Evolutionary conservation across 2,113 vertebrate genomes (phyloP).

Genomic region (Spea bombifrons): DNA sequence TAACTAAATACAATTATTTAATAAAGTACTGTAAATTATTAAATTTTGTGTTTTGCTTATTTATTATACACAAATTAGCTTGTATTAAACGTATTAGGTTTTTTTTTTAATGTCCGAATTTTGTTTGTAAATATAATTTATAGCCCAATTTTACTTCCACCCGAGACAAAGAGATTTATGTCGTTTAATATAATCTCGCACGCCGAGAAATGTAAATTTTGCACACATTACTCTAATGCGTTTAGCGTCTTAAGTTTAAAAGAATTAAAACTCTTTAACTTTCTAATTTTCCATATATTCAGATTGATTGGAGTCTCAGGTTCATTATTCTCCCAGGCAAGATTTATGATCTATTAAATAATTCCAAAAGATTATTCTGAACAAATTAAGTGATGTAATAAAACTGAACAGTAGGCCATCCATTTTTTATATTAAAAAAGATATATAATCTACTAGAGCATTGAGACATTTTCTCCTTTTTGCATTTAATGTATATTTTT

Average conservation of each 20-base stretch:
- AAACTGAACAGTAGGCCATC: conserved; percentile 22
- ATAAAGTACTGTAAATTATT: neutral
- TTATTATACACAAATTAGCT: neutral
- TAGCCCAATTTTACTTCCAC: conserved; percentile 29
- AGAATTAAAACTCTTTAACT: conserved; percentile 38
- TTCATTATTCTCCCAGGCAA: conserved; percentile 31
- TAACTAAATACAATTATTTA: neutral
- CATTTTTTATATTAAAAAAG: neutral
- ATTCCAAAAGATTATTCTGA: conserved; percentile 37
- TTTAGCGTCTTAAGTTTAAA: conserved; percentile 25
- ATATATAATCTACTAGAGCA: neutral
- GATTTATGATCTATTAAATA: conserved; percentile 46
- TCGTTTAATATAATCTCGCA: conserved; percentile 33
- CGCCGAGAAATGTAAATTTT: conserved; percentile 38
- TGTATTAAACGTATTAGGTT: too few species aligned
- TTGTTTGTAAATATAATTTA: conserved; percentile 28
- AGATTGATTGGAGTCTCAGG: conserved; percentile 32
- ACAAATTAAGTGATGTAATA: conserved; percentile 30
- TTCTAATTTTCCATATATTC: conserved; percentile 28
- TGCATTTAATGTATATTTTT: neutral
- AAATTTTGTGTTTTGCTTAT: neutral
- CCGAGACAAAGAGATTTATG: conserved; percentile 38
- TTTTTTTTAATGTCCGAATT: neutral
- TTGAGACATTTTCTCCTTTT: neutral
- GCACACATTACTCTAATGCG: conserved; percentile 25